phyloP scores from a whole-genome alignment of 2,797 vertebrate genomes.

The Sparus aurata region DNA sequence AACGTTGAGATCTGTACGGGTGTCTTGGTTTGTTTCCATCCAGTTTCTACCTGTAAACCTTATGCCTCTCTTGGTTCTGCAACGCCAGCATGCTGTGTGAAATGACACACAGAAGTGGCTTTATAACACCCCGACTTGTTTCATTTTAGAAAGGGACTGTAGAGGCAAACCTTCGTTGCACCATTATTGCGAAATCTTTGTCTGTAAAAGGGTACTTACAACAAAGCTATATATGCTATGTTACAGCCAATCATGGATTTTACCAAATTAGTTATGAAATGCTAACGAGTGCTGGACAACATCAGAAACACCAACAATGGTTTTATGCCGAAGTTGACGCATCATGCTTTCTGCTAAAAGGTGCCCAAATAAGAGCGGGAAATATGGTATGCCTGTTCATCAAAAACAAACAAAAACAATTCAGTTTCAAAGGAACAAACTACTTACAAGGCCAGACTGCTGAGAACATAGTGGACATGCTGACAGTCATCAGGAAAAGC shows the following conservation, averaged over 20 bases:
- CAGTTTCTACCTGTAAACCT: too few species aligned
- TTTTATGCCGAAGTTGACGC: not conserved
- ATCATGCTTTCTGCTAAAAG: not conserved
- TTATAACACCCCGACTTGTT: too few species aligned
- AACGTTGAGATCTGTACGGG: too few species aligned
- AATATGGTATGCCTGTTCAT: not conserved
- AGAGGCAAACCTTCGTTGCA: too few species aligned
- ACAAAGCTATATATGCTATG: not conserved
- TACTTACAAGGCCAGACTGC: conserved; percentile 98
- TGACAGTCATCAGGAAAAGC: conserved; percentile 96
- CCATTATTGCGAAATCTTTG: too few species aligned
- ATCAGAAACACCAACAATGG: not conserved
- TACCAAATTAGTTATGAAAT: not conserved
- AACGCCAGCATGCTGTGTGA: too few species aligned
- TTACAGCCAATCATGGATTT: not conserved
- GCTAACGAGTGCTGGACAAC: too few species aligned
- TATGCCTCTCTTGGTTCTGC: too few species aligned
- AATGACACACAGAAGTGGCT: too few species aligned
- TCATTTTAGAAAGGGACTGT: too few species aligned
- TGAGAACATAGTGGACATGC: conserved; percentile 95
- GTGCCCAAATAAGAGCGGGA: not conserved
- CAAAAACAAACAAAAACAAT: not conserved
- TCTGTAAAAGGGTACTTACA: not conserved
- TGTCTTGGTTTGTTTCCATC: too few species aligned
- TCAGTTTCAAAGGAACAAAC: not conserved